These are phyloP conservation scores for Agrochola lota DNA, from an alignment of 2,888 invertebrate genomes.

Conservation along the genomic window DNA sequence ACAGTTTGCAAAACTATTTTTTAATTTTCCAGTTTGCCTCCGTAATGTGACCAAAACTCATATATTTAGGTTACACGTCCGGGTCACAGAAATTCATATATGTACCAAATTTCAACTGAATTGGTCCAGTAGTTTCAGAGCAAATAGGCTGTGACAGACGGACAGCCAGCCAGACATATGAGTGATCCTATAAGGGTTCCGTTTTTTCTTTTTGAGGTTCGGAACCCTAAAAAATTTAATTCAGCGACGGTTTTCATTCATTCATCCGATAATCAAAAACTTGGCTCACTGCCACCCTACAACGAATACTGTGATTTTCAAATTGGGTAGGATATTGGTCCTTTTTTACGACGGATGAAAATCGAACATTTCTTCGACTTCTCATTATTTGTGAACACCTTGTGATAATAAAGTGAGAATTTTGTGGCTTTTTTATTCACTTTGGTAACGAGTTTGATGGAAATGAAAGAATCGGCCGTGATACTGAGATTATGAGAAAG, in stretches of 20 bases:
- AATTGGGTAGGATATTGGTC: slow-evolving; percentile 19
- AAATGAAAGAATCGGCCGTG: slow-evolving; percentile 20
- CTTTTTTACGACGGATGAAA: slow-evolving; percentile 39
- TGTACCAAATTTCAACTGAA: too few relatives aligned
- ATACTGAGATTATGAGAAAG: neutral
- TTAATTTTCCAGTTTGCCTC: too few relatives aligned
- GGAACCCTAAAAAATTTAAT: too few relatives aligned
- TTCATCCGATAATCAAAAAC: slow-evolving; percentile 12
- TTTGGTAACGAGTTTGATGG: slow-evolving; percentile 11
- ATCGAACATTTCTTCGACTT: slow-evolving; percentile 2
- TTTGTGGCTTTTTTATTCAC: slow-evolving; percentile 47
- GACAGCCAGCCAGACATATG: too few relatives aligned
- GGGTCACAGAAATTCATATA: too few relatives aligned
- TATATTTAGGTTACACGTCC: too few relatives aligned
- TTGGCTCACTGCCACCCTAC: slow-evolving; percentile 25
- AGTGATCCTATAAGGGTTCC: too few relatives aligned
- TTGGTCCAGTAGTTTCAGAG: too few relatives aligned
- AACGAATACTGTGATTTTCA: neutral
- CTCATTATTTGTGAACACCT: slow-evolving; percentile 25
- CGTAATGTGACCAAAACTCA: too few relatives aligned
- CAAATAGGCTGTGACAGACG: too few relatives aligned
- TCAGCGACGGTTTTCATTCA: neutral
- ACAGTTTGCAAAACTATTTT: too few relatives aligned
- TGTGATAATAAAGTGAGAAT: slow-evolving; percentile 35
- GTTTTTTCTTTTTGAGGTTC: too few relatives aligned